Conservation (phyloP, 2,888 invertebrate species). For the Hesperia comma region DNA sequence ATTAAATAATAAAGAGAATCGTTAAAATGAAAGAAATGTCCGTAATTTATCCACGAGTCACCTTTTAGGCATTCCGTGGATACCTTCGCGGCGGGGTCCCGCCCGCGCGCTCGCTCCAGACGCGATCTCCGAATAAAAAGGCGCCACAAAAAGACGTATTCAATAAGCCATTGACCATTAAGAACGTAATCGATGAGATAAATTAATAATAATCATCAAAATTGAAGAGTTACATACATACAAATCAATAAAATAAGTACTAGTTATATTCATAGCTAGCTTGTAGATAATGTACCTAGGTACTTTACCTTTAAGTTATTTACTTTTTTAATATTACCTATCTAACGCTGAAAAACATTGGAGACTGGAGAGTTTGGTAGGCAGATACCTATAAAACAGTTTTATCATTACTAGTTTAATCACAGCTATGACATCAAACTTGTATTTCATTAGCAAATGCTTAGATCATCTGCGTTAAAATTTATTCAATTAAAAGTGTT, state of each 20-base stretch:
- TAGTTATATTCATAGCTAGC: neutral
- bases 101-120: slow-evolving; percentile 74
- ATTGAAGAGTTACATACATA: slow-evolving; percentile 58
- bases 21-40: slow-evolving; percentile 83
- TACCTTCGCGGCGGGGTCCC: slow-evolving; percentile 79
- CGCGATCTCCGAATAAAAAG: slow-evolving; percentile 80
- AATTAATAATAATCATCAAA: slow-evolving; percentile 80
- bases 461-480: neutral
- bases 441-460: neutral
- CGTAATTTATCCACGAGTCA: slow-evolving; percentile 84
- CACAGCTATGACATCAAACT: neutral
- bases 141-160: slow-evolving; percentile 83
- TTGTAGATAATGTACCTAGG: no score
- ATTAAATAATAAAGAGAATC: slow-evolving; percentile 84
- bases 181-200: slow-evolving; percentile 81
- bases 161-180: slow-evolving; percentile 82
- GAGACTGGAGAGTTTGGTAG: no score
- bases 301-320: neutral
- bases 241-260: slow-evolving; percentile 24
- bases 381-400: no score
- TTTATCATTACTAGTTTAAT: no score
- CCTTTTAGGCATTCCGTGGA: slow-evolving; percentile 82
- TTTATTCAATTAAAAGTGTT: slow-evolving; percentile 1
- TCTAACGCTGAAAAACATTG: no score
- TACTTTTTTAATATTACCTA: no score